phyloP scores from a whole-genome alignment of 2,888 invertebrate species.

The Bellardia bayeri region DNA sequence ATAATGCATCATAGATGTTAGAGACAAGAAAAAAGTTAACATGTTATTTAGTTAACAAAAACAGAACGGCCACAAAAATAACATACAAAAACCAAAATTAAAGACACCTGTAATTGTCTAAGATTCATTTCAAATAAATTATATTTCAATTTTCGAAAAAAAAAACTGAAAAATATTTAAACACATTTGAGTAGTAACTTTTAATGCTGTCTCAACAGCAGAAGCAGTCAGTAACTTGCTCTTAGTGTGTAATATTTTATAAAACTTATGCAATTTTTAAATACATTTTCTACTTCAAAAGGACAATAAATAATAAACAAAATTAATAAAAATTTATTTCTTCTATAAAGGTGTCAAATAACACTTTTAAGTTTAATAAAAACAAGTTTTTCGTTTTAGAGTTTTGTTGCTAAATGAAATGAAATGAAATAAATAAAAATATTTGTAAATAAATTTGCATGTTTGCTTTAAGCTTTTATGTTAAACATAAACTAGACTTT shows the following conservation, averaged over 20 bases:
- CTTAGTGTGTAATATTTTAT: slow-evolving; percentile 23
- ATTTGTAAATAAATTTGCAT: not conserved
- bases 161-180: not conserved
- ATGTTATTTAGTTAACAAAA: not conserved
- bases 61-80: not conserved
- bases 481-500: not conserved
- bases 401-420: too few relatives aligned
- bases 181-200: not conserved
- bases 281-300: slow-evolving; percentile 16
- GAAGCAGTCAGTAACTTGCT: not conserved
- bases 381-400: not conserved
- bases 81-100: slow-evolving; percentile 19
- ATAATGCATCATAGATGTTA: slow-evolving; percentile 11
- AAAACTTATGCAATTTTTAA: slow-evolving; percentile 28
- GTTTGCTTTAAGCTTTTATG: not conserved
- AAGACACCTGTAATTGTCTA: slow-evolving; percentile 56
- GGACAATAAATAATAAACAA: slow-evolving; percentile 41
- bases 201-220: not conserved
- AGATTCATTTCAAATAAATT: slow-evolving; percentile 54
- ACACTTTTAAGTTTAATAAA: not conserved
- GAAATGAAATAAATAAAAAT: too few relatives aligned
- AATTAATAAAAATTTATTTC: slow-evolving; percentile 27
- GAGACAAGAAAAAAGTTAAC: slow-evolving; percentile 19
- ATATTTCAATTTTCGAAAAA: not conserved
- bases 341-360: slow-evolving; percentile 27